Evolutionary conservation across 2,797 vertebrate genomes (phyloP), one percentile per base, ranked within the genome.

Genomic region (Pseudochirops corinnae): DNA sequence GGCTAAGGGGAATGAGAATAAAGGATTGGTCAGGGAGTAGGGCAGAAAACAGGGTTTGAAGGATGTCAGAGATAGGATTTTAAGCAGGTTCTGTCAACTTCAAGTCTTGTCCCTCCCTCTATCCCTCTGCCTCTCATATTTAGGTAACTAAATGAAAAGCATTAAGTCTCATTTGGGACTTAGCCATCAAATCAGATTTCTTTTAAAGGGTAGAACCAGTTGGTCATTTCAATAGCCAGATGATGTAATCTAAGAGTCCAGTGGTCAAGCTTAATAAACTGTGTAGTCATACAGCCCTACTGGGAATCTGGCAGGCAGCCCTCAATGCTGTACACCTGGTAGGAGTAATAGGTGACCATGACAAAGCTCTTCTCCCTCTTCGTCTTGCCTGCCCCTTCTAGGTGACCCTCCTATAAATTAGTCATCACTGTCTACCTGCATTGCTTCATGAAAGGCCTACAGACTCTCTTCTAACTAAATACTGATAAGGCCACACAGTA

Each of bases 401-500:
- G 31, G n/a, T 94, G 52, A 60, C 28, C 33, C 87, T 96, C 50
- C 31, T 87, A 53, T 67, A 97, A 93, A 93, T 53, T 93, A 93
- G 62, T 91, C 6, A 95, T 93, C 93, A 52, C 96, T 97, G 0
- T 93, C 56, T 94, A 93, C 57, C 94, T 94, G 31, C 21, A 55
- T 55, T 55, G 90, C 13, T 52, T 93, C 0, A 93, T 94, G 87
- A 95, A 97, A 98, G 16, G 4, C 9, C 56, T 92, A 33, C 60
- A 14, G 90, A 13, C 1, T 90, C 16, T 58, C 16, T 56, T 96
- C 2, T 91, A 87, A 91, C n/a, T 93, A 91, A 82, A 56, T 74
- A 90, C 94, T 93, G 90, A 94, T 97, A 94, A 95, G 93, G 46
- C 31, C 96, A 90, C 39, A 93, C 29, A 95, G 18, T 1, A 0